Base-by-base conservation (phyloP, 1,140 invertebrate species). In the Drosophila hydei region DNA sequence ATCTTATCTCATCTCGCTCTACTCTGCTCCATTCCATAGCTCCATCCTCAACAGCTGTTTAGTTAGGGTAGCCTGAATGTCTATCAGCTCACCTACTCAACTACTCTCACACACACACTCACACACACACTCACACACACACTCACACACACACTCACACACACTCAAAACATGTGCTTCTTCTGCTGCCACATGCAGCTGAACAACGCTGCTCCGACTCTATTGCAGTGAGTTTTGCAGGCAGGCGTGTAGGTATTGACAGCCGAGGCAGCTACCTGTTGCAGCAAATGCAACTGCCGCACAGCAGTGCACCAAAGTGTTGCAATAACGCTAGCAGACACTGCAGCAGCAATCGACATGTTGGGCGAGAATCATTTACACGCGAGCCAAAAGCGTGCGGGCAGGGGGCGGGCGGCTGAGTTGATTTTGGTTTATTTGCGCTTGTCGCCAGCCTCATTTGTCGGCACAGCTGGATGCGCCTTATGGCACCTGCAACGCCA, bases 361-460 rank as follows among this genome's bases (percentile, higher is more conserved):
- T 64, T 59, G 71, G 71, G 50, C 79, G 67, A 81, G 81, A 85
- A 85, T 85, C 83, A 85, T 85, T 87, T 88, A 87, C 81, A 87
- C 81, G 77, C 81, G 83, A 87, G 62, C 69, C 51, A 52, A 64
- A 47, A 47, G 25, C 23, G 40, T 40, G 9, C 16, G 4, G 1
- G 12, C 4, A 9, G n/a, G 9, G 21, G 9, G 16, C n/a, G 16
- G 16, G 27, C 18, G 54, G 40, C 59, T 59, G 78, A 77, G 50
- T 78, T 88, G 81, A 87, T 88, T 87, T 85, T 65, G 76, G 77
- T 88, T 87, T 87, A 87, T 87, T 87, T 87, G 83, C 83, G 83
- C 78, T 87, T 87, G 83, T 87, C 83, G 75, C 83, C 77, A 72
- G 81, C 71, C 83, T 81, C 83, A 87, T 87, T 87, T 87, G 81